Conservation (phyloP, 2,113 vertebrate genomes). For the Cettia cetti region DNA sequence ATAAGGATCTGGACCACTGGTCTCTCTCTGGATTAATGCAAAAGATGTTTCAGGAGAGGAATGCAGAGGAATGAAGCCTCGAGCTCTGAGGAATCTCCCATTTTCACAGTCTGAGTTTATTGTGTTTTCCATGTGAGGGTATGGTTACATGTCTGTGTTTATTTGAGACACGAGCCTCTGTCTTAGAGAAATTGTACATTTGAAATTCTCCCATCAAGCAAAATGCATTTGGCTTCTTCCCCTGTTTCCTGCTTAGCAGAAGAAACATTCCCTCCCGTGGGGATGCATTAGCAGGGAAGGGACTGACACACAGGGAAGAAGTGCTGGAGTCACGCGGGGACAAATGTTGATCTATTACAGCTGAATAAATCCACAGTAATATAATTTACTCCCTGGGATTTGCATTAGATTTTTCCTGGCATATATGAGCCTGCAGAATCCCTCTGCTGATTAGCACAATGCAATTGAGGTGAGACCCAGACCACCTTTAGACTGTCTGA, state of each 20-base stretch:
- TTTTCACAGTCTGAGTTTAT: not conserved
- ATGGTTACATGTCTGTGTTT: not conserved
- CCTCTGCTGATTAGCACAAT: not conserved
- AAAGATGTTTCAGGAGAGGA: not conserved
- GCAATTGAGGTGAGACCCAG: not conserved
- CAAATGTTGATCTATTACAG: slow-evolving; percentile 14
- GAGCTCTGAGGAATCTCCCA: not conserved
- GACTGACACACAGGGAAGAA: not conserved
- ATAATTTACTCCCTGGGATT: not conserved
- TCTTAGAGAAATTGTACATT: not conserved
- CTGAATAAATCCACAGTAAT: slow-evolving; percentile 29
- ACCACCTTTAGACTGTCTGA: not conserved
- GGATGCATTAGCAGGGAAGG: not conserved
- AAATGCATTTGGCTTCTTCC: slow-evolving; percentile 5
- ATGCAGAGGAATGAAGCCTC: not conserved
- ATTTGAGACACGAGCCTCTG: not conserved
- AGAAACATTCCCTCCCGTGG: not conserved
- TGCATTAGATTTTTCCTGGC: not conserved
- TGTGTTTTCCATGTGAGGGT: not conserved
- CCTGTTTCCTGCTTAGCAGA: not conserved
- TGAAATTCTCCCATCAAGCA: not conserved
- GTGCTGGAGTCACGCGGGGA: slow-evolving; percentile 7
- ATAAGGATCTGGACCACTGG: not conserved
- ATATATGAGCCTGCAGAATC: not conserved
- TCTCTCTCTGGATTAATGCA: not conserved